Conservation (phyloP, 2,888 invertebrate species). For the Pyralis farinalis region DNA sequence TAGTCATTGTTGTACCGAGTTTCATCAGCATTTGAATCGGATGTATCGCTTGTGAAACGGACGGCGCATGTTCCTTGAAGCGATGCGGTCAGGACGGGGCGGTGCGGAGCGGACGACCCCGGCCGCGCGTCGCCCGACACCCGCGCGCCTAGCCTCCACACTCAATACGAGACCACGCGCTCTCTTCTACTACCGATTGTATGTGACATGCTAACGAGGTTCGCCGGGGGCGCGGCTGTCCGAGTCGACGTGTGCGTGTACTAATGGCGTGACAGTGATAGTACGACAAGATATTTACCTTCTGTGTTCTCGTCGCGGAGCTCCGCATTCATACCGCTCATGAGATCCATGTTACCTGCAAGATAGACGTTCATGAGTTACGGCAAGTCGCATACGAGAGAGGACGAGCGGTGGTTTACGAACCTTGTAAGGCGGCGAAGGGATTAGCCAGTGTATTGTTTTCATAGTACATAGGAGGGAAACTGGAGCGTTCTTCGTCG, state of each 20-base stretch:
- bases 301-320: constrained; percentile 70
- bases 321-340: constrained; percentile 65
- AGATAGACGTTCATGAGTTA: constrained; percentile 11
- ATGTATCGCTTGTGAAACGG: no score
- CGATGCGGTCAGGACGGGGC: not conserved
- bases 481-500: constrained; percentile 82
- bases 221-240: constrained; percentile 81
- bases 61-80: not conserved
- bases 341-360: constrained; percentile 73
- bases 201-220: constrained; percentile 33
- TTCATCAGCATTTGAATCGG: constrained; percentile 29
- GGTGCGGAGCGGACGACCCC: constrained; percentile 29
- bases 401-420: constrained; percentile 11
- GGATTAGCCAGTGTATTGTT: constrained; percentile 71
- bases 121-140: constrained; percentile 59
- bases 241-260: constrained; percentile 78
- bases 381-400: constrained; percentile 2
- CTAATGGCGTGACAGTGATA: constrained; percentile 62
- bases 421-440: constrained; percentile 72
- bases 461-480: constrained; percentile 66
- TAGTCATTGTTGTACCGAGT: not conserved
- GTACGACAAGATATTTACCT: constrained; percentile 54
- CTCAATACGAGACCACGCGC: constrained; percentile 47
- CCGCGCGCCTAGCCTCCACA: constrained; percentile 72
- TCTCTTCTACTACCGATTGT: constrained; percentile 47